phyloP scores from a whole-genome alignment of 2,797 vertebrate species.

The Aplochiton taeniatus region DNA sequence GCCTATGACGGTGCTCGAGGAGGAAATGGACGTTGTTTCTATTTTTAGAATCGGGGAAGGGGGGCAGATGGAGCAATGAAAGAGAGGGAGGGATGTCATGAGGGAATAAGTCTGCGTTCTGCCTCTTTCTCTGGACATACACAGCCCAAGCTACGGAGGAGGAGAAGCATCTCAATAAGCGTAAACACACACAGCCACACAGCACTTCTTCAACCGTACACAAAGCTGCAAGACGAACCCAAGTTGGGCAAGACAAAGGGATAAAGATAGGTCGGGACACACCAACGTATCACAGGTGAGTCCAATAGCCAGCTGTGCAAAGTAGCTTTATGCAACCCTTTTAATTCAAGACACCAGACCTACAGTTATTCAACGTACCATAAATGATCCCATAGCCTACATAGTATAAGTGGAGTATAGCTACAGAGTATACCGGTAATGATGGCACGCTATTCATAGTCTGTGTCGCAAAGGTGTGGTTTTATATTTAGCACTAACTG shows the following conservation, averaged over 20 bases:
- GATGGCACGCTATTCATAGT: neutral
- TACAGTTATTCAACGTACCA: slow-evolving; percentile 32
- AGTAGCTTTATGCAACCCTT: slow-evolving; percentile 20
- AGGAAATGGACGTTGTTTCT: slow-evolving; percentile 71
- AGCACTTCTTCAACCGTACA: slow-evolving; percentile 18
- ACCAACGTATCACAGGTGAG: slow-evolving; percentile 56
- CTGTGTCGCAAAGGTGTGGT: slow-evolving; percentile 59
- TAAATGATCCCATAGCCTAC: neutral
- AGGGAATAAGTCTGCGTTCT: slow-evolving; percentile 68
- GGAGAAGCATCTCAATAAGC: slow-evolving; percentile 40
- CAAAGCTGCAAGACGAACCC: slow-evolving; percentile 4
- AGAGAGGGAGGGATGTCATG: slow-evolving; percentile 55
- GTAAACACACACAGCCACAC: neutral
- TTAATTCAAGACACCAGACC: too few species aligned
- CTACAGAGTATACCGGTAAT: neutral
- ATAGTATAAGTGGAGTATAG: neutral
- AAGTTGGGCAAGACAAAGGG: slow-evolving; percentile 10
- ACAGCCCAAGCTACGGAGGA: slow-evolving; percentile 40
- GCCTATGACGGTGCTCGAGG: slow-evolving; percentile 53
- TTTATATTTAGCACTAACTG: slow-evolving; percentile 66
- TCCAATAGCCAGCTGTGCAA: slow-evolving; percentile 17
- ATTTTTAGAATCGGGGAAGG: slow-evolving; percentile 75
- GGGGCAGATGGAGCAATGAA: slow-evolving; percentile 47
- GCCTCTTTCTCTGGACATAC: slow-evolving; percentile 61
- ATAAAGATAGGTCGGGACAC: slow-evolving; percentile 12